Evolutionary conservation across 2,113 vertebrate genomes (phyloP), one percentile per base, ranked within the genome.

Genomic region (Scytalopus superciliaris): DNA sequence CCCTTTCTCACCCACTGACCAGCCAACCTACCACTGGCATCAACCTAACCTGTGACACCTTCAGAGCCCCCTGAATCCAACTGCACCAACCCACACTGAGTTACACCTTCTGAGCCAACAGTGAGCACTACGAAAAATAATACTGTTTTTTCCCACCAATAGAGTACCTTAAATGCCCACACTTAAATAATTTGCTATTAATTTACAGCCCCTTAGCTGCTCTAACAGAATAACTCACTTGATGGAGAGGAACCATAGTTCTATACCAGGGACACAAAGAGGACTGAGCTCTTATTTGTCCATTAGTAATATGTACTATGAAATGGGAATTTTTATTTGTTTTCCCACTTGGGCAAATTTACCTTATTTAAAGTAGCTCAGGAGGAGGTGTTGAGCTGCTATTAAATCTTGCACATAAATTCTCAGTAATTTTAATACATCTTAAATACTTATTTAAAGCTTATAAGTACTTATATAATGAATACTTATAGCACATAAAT

Each of bases 1-100:
- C 42, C 40, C 14, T 42, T 64, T 60, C 47, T 30, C 19, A 60
- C 47, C n/a, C 27, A 6, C 35, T 4, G 7, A 57, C 17, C 55
- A 66, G 1, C 2, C 15, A 18, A 67, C 35, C 52, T 4, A 33
- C 16, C 13, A 0, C 22, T 2, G 0, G 5, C 62, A 47, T 16
- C 82, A 86, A 17, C 47, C 37, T 23, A 31, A 28, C 44, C 42
- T 24, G 16, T 2, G 2, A 92, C 84, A 69, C 27, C 72, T 60
- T 24, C 86, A 63, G 42, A 85, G 37, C 15, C 21, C 27, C 69
- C 40, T 31, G 28, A 60, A 70, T 23, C 27, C 45, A 56, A 12
- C 52, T 39, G 28, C 52, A 47, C 35, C 11, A 10, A 68, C 14
- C 1, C 0, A 12, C 42, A 35, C 9, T 2, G 7, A 50, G n/a